Percentiles rank a stretch among this genome's conserved stretches.
Conservation (phyloP, 2,888 invertebrate species). For the Hybos culiciformis region DNA sequence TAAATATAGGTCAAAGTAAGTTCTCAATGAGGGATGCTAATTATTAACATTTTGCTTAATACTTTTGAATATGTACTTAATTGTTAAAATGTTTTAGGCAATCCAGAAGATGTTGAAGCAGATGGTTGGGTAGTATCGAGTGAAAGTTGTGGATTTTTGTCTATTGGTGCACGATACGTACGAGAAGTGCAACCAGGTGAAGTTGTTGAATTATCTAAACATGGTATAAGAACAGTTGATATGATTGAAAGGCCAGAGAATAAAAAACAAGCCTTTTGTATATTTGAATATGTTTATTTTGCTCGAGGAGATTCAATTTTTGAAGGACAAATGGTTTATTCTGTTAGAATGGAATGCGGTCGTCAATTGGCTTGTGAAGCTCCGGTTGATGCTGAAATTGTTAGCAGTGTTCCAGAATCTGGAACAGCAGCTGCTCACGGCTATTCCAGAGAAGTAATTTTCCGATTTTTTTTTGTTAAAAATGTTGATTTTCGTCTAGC, state of each 20-base stretch:
- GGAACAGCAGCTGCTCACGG: slow-evolving; percentile 95
- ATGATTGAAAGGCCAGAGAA: slow-evolving; percentile 70
- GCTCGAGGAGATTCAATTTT: slow-evolving; percentile 90
- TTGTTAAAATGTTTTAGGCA: too few relatives aligned
- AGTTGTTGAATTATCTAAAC: slow-evolving; percentile 80
- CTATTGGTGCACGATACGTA: slow-evolving; percentile 84
- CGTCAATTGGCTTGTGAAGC: slow-evolving; percentile 82
- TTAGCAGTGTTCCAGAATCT: slow-evolving; percentile 94
- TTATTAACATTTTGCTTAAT: neutral
- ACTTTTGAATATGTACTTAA: neutral
- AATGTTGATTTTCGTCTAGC: too few relatives aligned
- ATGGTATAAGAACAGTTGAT: slow-evolving; percentile 76
- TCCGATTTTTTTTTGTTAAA: too few relatives aligned
- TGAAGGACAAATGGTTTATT: slow-evolving; percentile 95
- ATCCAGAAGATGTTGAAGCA: too few relatives aligned
- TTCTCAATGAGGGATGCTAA: too few relatives aligned
- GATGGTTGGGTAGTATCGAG: slow-evolving; percentile 96
- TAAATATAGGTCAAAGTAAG: slow-evolving; percentile 34
- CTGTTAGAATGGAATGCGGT: slow-evolving; percentile 87
- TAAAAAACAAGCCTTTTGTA: slow-evolving; percentile 84
- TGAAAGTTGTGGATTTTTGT: slow-evolving; percentile 91
- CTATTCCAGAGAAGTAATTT: slow-evolving; percentile 81
- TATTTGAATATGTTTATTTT: slow-evolving; percentile 99
- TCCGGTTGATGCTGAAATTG: slow-evolving; percentile 85
- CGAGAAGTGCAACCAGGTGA: slow-evolving; percentile 94